Conservation (phyloP, 2,888 invertebrate species). For the Parnassius orleans region DNA sequence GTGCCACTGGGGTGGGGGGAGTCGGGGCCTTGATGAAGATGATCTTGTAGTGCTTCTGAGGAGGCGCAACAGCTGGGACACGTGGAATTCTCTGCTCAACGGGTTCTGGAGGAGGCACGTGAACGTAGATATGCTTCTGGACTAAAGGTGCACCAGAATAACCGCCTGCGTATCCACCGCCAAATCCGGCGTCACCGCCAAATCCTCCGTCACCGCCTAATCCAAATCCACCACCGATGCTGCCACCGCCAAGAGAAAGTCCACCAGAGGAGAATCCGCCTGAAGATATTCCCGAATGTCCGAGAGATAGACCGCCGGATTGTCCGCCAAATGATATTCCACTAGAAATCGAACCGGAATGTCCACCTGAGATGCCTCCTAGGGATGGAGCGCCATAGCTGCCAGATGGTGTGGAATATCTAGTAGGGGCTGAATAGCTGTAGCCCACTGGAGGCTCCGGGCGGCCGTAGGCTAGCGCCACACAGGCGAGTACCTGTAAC, state of each 20-base stretch:
- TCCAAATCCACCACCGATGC: slow-evolving; percentile 40
- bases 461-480: slow-evolving; percentile 71
- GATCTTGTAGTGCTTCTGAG: slow-evolving; percentile 95
- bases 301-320: slow-evolving; percentile 33
- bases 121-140: slow-evolving; percentile 94
- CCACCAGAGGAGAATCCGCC: slow-evolving; percentile 39
- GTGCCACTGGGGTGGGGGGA: slow-evolving; percentile 89
- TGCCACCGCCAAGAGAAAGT: slow-evolving; percentile 47
- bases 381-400: slow-evolving; percentile 50
- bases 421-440: slow-evolving; percentile 67
- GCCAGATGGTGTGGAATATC: slow-evolving; percentile 50
- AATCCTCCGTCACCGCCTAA: slow-evolving; percentile 62
- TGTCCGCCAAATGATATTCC: slow-evolving; percentile 47
- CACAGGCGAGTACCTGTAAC: slow-evolving; percentile 73
- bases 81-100: slow-evolving; percentile 85
- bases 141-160: slow-evolving; percentile 83
- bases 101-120: slow-evolving; percentile 94
- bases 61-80: slow-evolving; percentile 84
- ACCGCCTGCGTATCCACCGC: slow-evolving; percentile 68
- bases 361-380: slow-evolving; percentile 44
- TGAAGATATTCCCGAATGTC: slow-evolving; percentile 31
- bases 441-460: slow-evolving; percentile 78
- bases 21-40: slow-evolving; percentile 96
- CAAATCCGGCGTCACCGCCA: slow-evolving; percentile 62
- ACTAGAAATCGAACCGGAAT: slow-evolving; percentile 44